A percentile compares a stretch with the other conserved stretches of the same genome.
phyloP scores from a whole-genome alignment of 2,888 invertebrate genomes.

The Eupeodes luniger region DNA sequence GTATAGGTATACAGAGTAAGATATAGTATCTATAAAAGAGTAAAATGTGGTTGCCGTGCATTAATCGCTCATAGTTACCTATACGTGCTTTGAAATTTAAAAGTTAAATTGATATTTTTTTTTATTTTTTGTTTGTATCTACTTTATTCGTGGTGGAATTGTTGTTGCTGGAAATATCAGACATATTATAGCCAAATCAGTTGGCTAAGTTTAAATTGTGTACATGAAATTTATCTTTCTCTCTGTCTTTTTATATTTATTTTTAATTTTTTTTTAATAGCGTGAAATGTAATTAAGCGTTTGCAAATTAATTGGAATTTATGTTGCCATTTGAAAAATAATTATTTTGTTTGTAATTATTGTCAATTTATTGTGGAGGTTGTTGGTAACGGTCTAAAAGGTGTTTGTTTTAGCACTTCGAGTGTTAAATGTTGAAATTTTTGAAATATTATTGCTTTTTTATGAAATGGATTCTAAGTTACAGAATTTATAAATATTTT shows the following conservation, averaged over 20 bases:
- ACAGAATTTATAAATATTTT: no score
- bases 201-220: neutral
- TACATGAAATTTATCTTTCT: neutral
- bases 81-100: constrained; percentile 69
- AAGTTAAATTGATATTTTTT: constrained; percentile 40
- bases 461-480: no score
- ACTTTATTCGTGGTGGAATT: neutral
- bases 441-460: no score
- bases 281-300: constrained; percentile 70
- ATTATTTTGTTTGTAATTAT: neutral
- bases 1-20: neutral
- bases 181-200: neutral
- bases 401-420: neutral
- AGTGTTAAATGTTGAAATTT: neutral
- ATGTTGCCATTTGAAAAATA: constrained; percentile 40
- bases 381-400: neutral
- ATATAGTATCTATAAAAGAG: neutral
- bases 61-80: constrained; percentile 66
- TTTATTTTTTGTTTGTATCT: constrained; percentile 22
- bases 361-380: neutral
- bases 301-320: constrained; percentile 66
- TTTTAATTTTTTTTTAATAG: constrained; percentile 42
- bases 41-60: constrained; percentile 57
- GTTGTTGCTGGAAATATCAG: neutral
- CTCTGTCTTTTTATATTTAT: neutral